Base-by-base conservation (phyloP, 30 jellyfish, hydroid and myxozoan species). In the Aurelia aurita complex sp. Pacific region DNA sequence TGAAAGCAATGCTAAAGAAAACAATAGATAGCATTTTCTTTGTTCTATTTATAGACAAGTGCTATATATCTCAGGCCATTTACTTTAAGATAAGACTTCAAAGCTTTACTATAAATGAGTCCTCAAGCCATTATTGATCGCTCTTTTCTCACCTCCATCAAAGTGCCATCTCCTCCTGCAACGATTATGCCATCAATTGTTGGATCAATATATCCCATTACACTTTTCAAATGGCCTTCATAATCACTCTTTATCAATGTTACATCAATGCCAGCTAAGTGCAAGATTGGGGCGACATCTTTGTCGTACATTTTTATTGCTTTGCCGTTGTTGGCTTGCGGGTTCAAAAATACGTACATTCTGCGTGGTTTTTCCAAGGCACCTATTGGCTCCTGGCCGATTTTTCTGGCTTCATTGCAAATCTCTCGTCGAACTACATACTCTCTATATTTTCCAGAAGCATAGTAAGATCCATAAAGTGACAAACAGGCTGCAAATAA, bases 81-180 rank as follows among this genome's bases (percentile, higher is more conserved):
- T 9, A 40, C 52, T 40, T 40, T 40, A 40, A 38, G 6, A 40
- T 40, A 9, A 40, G 52, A 10, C 52, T 40, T 1, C 52, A 40
- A 40, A 40, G 4, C 52, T 1, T 40, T 6, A 40, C 9, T 40
- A 9, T 3, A 40, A 40, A 0, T 40, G 52, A 40, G 29, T 23
- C 4, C 8, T 6, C 6, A 38, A 38, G 50, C 5, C 50, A 38
- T 38, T 38, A 38, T 38, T 4, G 50, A 38, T 38, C 0, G 50
- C 50, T 38, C 11, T 43, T 43, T 43, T 46, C 38, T 52, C 36
- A 85, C 98, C 96, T 94, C 98, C 74, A 73, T 81, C 1, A 94
- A 53, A 13, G 98, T 80, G 2, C 98, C 98, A 73, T 89, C 97
- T 9, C 98, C 98, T 17, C 98, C 98, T 64, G 97, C 98, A 43